Percentiles rank a stretch among this genome's conserved stretches.
Conservation (phyloP, 2,113 vertebrate genomes). For the Plestiodon gilberti region DNA sequence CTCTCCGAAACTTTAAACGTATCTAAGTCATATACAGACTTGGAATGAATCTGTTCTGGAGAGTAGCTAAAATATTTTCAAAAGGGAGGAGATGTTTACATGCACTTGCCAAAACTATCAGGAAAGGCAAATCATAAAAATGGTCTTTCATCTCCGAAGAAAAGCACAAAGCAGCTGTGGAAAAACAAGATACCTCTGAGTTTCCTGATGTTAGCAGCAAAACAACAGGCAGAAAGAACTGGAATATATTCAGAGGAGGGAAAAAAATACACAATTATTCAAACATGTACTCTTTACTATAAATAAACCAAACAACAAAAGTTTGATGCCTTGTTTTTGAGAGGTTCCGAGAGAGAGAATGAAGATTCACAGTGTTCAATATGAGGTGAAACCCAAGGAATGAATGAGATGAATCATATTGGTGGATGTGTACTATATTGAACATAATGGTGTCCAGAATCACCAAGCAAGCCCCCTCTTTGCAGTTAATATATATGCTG, state of each 20-base stretch:
- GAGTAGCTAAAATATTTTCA: neutral
- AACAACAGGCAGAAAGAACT: neutral
- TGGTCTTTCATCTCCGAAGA: neutral
- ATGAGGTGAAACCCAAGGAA: neutral
- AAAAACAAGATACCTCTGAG: neutral
- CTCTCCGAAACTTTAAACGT: neutral
- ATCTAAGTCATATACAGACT: neutral
- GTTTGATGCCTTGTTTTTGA: neutral
- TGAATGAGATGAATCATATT: neutral
- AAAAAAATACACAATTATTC: neutral
- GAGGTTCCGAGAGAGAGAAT: neutral
- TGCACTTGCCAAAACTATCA: slow-evolving; percentile 7
- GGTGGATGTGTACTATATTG: neutral
- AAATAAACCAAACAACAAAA: neutral
- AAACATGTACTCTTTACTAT: neutral
- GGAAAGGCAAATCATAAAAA: neutral
- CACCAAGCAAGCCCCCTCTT: neutral
- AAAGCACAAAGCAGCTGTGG: neutral
- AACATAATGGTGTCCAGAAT: neutral
- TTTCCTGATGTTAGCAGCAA: slow-evolving; percentile 13
- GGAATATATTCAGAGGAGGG: neutral
- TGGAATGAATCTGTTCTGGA: neutral
- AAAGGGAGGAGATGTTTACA: neutral
- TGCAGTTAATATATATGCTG: neutral
- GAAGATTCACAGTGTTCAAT: neutral